Conservation (phyloP, 2,888 invertebrate species). For the Oscheius onirici region DNA sequence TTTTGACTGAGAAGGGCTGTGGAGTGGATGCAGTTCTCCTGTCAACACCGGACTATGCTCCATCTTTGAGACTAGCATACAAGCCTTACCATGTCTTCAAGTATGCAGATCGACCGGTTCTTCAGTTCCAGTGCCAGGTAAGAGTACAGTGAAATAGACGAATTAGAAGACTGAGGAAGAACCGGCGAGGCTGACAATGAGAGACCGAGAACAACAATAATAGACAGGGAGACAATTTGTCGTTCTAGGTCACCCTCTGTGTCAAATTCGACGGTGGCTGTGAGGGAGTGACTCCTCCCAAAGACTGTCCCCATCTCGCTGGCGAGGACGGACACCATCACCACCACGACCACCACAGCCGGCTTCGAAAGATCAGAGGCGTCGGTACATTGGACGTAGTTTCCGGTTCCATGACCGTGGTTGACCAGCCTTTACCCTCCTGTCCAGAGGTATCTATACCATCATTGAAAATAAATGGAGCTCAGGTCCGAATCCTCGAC, state of each 20-base stretch:
- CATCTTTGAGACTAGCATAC: constrained; percentile 64
- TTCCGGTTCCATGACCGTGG: constrained; percentile 62
- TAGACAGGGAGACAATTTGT: too few species aligned
- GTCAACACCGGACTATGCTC: constrained; percentile 68
- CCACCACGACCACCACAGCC: constrained; percentile 44
- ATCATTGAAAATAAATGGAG: background rate
- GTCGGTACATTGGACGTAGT: constrained; percentile 68
- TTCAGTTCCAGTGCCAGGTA: constrained; percentile 71
- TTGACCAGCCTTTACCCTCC: constrained; percentile 40
- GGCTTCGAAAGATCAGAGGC: constrained; percentile 31
- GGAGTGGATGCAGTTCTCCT: constrained; percentile 68
- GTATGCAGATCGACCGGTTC: constrained; percentile 70
- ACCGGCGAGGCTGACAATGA: too few species aligned
- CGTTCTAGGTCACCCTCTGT: constrained; percentile 65
- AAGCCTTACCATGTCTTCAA: constrained; percentile 71
- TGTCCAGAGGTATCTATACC: constrained; percentile 9
- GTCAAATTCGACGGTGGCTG: constrained; percentile 70
- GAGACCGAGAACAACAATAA: too few species aligned
- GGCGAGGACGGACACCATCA: constrained; percentile 48
- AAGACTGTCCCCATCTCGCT: constrained; percentile 60
- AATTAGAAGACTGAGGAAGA: background rate
- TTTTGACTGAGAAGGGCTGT: constrained; percentile 51
- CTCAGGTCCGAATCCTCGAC: constrained; percentile 5
- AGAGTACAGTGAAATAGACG: background rate
- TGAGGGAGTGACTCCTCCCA: constrained; percentile 67